A percentile compares a stretch with the other conserved stretches of the same genome.
phyloP scores from a whole-genome alignment of 1,140 invertebrate genomes.

The Drosophila navojoa region DNA sequence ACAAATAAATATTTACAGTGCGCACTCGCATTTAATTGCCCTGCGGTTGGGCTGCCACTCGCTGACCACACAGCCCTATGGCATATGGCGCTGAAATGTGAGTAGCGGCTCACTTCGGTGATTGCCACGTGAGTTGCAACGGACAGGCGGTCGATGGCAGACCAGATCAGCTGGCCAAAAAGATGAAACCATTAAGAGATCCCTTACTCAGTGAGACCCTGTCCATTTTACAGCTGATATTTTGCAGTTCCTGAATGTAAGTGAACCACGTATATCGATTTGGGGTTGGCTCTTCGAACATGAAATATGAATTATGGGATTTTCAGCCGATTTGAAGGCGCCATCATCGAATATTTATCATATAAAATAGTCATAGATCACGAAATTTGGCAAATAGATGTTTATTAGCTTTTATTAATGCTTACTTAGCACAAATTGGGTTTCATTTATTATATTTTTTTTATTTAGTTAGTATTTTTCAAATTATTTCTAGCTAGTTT shows the following conservation, averaged over 20 bases:
- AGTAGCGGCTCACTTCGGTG: constrained; percentile 13
- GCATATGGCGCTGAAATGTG: constrained; percentile 52
- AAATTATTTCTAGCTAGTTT: too few relatives aligned
- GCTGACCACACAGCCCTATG: constrained; percentile 21
- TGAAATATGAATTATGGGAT: too few relatives aligned
- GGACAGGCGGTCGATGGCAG: not conserved
- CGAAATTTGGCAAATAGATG: too few relatives aligned
- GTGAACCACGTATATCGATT: not conserved
- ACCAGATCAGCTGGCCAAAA: constrained; percentile 26
- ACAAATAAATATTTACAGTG: constrained; percentile 52
- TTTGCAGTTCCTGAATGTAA: not conserved
- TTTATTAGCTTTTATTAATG: too few relatives aligned
- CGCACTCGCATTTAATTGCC: constrained; percentile 31
- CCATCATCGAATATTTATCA: too few relatives aligned
- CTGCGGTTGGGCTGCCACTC: constrained; percentile 13
- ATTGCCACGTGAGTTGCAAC: constrained; percentile 17
- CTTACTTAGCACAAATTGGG: too few relatives aligned
- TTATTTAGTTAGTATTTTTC: too few relatives aligned
- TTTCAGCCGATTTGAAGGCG: too few relatives aligned
- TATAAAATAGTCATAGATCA: too few relatives aligned
- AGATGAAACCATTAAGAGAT: constrained; percentile 1
- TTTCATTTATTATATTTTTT: too few relatives aligned
- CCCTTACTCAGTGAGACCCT: not conserved
- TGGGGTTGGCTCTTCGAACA: not conserved
- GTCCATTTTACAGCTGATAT: constrained; percentile 6